Evolutionary conservation across 2,888 invertebrate genomes (phyloP), one percentile per base, ranked within the genome.

Genomic region (Chelonus formosanus): DNA sequence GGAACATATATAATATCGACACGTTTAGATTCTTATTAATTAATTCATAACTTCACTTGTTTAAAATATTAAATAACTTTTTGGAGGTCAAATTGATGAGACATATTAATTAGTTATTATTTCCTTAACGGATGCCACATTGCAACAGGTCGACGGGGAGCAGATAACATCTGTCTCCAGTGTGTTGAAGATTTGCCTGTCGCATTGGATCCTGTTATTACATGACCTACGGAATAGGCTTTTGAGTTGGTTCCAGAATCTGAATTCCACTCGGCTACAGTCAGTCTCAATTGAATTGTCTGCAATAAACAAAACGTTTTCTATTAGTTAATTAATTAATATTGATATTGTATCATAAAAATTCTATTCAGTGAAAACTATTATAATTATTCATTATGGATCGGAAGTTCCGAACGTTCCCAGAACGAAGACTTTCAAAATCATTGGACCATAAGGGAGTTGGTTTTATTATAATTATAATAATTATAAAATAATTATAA

Each of bases 151-250:
- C 92, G 93, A 70, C 93, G 87, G 54, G 92, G 86, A 20, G 92
- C 91, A 44, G 91, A 88, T 80, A 94, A 86, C 93, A 94, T 94
- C 85, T 93, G 93, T 79, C 91, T 91, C 93, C 93, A 94, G 78
- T 94, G 94, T 34, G 90, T 89, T 60, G 92, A 80, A 2, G 92
- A 89, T 77, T 91, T 88, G 64, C 93, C 93, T 47, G 89, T 88
- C 8, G 91, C 89, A 76, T 89, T 89, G 47, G 91, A 88, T 34
- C 93, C 93, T 10, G 93, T 89, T 69, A 93, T 91, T 62, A 94
- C 90, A 83, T 94, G 93, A 20, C 94, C 94, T 67, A 94, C 86
- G n/a, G 92, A 88, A 73, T 87, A 86, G 8, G 90, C 87, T 74
- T 88, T 87, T 4, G 87, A 85, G 65, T 85, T 86, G 1, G 85